phyloP scores from a whole-genome alignment of 2,113 vertebrate species.

The Equus przewalskii region DNA sequence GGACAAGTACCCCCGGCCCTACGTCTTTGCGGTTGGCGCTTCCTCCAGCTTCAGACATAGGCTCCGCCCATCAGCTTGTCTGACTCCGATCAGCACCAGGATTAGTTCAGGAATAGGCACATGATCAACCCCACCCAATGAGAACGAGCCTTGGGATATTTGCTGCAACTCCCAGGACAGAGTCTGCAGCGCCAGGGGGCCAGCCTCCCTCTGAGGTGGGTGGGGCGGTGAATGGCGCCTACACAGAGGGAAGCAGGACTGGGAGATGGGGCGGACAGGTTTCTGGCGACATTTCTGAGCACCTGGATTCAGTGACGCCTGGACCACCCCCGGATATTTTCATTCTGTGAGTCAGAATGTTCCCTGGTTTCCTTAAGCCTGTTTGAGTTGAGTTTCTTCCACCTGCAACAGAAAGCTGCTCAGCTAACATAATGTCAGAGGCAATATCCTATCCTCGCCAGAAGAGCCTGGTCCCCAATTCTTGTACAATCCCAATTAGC shows the following conservation, averaged over 20 bases:
- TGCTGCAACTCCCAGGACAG: rapidly evolving
- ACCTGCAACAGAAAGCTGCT: neutral
- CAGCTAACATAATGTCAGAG: neutral
- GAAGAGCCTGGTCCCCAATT: neutral
- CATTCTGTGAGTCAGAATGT: neutral
- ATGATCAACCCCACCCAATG: neutral
- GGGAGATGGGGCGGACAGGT: neutral
- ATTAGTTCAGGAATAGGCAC: neutral
- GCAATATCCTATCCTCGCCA: rapidly evolving
- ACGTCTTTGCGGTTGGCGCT: neutral
- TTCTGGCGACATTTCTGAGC: neutral
- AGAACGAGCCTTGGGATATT: neutral
- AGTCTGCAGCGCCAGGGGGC: neutral
- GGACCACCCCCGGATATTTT: neutral
- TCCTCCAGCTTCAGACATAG: neutral
- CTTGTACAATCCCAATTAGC: neutral
- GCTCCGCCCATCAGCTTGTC: neutral
- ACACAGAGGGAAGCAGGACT: neutral
- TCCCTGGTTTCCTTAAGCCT: neutral
- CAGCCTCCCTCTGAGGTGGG: neutral
- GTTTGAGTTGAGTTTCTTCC: neutral
- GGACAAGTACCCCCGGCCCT: no score
- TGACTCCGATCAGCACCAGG: neutral
- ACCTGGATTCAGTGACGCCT: neutral
- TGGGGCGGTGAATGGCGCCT: neutral